phyloP scores from a whole-genome alignment of 2,888 invertebrate species.

The Prosopocoilus inquinatus region DNA sequence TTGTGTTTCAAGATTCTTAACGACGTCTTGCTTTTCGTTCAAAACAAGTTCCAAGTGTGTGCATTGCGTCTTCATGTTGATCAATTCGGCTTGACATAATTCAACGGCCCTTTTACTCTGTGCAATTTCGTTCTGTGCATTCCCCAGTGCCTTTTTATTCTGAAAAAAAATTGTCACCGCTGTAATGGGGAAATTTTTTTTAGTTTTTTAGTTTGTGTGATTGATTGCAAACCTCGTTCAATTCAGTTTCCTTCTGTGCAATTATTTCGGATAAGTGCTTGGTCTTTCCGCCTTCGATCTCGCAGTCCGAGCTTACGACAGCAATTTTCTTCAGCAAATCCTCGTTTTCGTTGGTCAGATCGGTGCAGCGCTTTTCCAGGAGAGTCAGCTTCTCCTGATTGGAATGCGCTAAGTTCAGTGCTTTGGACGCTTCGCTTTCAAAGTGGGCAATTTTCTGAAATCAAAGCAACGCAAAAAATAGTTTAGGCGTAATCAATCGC shows the following conservation, averaged over 20 bases:
- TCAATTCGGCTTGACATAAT: constrained; percentile 46
- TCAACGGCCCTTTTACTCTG: constrained; percentile 57
- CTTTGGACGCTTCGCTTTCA: constrained; percentile 72
- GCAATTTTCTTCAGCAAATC: constrained; percentile 45
- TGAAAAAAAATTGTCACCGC: constrained; percentile 28
- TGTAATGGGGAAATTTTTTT: not conserved
- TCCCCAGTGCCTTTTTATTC: constrained; percentile 40
- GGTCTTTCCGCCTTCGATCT: constrained; percentile 52
- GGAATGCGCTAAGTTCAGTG: constrained; percentile 65
- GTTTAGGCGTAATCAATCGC: not conserved
- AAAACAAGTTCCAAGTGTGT: constrained; percentile 34
- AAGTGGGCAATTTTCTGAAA: constrained; percentile 57
- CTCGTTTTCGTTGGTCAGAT: constrained; percentile 50
- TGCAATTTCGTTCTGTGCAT: constrained; percentile 42
- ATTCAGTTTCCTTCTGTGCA: constrained; percentile 58
- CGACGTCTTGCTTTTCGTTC: constrained; percentile 31
- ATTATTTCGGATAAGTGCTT: constrained; percentile 60
- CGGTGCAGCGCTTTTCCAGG: constrained; percentile 54
- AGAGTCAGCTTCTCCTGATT: constrained; percentile 65
- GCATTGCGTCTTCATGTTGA: constrained; percentile 39
- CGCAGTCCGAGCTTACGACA: constrained; percentile 53
- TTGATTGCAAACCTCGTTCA: constrained; percentile 56
- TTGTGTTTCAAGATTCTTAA: constrained; percentile 39
- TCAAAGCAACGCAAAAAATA: not conserved
- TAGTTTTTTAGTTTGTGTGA: not conserved